Conservation (phyloP, 2,113 vertebrate genomes). For the Archocentrus centrarchus region DNA sequence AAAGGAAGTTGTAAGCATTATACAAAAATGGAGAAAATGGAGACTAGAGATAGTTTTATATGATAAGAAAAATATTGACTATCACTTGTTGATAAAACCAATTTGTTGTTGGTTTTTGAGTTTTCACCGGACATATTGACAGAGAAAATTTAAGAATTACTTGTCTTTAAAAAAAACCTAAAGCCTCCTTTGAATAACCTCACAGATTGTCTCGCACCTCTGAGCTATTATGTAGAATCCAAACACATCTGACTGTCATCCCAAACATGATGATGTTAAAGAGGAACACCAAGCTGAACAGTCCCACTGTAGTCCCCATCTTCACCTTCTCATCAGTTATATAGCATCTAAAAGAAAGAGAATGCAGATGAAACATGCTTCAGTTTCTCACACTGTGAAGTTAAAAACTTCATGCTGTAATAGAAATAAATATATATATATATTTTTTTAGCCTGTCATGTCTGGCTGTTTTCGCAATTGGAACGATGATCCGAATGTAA, state of each 20-base stretch:
- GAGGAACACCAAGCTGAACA: not conserved
- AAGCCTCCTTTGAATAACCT: not conserved
- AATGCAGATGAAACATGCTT: not conserved
- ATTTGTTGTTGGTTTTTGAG: not conserved
- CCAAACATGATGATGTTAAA: not conserved
- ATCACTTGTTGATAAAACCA: not conserved
- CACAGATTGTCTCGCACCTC: not conserved
- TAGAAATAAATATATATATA: too few relatives aligned
- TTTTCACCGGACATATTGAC: rapidly evolving
- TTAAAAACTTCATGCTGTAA: not conserved
- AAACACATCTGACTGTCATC: not conserved
- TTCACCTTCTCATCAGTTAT: rapidly evolving
- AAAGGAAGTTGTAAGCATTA: too few relatives aligned
- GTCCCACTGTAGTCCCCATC: not conserved
- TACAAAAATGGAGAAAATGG: too few relatives aligned
- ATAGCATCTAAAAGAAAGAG: not conserved
- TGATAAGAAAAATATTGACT: not conserved
- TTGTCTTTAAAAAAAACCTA: too few relatives aligned
- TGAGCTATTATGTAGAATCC: not conserved
- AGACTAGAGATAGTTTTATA: too few relatives aligned
- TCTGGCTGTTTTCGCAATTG: too few relatives aligned
- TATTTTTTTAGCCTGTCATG: too few relatives aligned
- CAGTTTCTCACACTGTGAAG: not conserved
- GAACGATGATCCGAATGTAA: too few relatives aligned
- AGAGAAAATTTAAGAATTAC: not conserved